Evolutionary conservation across 2,797 vertebrate species (phyloP), one percentile per base, ranked within the genome.

Genomic region (Yasuhikotakia modesta): DNA sequence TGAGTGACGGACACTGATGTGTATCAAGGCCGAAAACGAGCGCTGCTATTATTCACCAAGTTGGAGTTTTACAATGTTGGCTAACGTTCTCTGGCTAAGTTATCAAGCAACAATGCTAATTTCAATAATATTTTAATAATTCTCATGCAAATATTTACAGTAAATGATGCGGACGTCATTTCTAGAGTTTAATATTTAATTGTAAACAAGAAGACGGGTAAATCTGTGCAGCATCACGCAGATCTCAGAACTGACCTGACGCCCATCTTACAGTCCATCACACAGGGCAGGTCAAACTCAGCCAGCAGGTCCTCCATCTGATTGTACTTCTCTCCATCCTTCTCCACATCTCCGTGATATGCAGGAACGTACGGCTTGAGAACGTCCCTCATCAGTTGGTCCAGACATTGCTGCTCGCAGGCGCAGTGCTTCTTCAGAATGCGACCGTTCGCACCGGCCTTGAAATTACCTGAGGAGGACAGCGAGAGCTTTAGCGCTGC

Each of bases 201-300:
- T 24, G 4, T 64, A 35, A 35, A 35, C 6, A 5, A 35, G 6
- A 35, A 35, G 4, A 35, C 6, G 4, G 32, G 32, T 35, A 7
- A 5, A 7, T 35, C 32, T 5, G 32, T 35, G 32, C 6, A 35
- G 32, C 32, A 35, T 11, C 6, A n/a, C 30, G 8, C 58, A 12
- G 11, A 39, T 39, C 13, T 50, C 19, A 24, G 19, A 30, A 0
- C 95, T 94, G 83, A 99, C 97, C 97, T 95, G 83, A 98, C 83
- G 0, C 97, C 97, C 95, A 99, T 98, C 88, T 99, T 99, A 87
- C 97, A 99, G 91, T 99, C 97, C 97, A 99, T 99, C 81, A 99
- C 97, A 0, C 96, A 98, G 0, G 97, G 96, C 19, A 89, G 93
- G 85, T 99, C 96, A 2, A 99, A 99, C 70, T 98, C 96, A 0